Evolutionary conservation across 1,140 invertebrate species (phyloP), one percentile per base, ranked within the genome.

Genomic region (Acromyrmex charruanus): DNA sequence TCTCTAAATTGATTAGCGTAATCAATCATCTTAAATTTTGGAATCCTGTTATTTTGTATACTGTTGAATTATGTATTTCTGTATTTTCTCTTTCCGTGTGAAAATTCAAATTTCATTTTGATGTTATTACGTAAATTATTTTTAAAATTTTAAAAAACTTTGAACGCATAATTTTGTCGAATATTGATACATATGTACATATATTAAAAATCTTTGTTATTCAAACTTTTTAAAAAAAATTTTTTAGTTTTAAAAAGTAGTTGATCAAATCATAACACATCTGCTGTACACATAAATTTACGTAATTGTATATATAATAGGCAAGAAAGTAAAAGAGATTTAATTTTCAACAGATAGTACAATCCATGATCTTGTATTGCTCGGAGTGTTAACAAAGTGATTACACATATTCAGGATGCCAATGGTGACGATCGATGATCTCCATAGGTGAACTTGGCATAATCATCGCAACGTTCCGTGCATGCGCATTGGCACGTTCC

Each of bases 371-470:
- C 9, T 71, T 9, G 51, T 14, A 28, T 71, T 14, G 66, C 21
- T 10, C 9, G 49, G 12, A 68, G 49, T 55, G 14, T 80, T 51
- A 80, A 35, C 31, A 55, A 80, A 80, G 28, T 31, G 58, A 63
- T 80, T 58, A 55, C 28, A 74, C 39, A 84, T 49, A 31, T 74
- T 44, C 16, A 49, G 74, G 39, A 61, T 75, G 80, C 66, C 21
- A 71, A n/a, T 71, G 35, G 18, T 84, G 2, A 3, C 44, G 16
- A 74, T 82, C 55, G 35, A 74, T 75, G 69, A 75, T 74, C 55
- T 81, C 51, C 12, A 59, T 61, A 61, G 55, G n/a, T 61, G 69
- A 74, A 75, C 18, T 49, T 82, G 66, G 18, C 10, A 75, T 84
- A 31, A 84, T 84, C 35, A 9, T 51, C 9, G 39, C 39, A 63